Evolutionary conservation across 2,113 vertebrate species (phyloP).

Genomic region (Corynorhinus townsendii): DNA sequence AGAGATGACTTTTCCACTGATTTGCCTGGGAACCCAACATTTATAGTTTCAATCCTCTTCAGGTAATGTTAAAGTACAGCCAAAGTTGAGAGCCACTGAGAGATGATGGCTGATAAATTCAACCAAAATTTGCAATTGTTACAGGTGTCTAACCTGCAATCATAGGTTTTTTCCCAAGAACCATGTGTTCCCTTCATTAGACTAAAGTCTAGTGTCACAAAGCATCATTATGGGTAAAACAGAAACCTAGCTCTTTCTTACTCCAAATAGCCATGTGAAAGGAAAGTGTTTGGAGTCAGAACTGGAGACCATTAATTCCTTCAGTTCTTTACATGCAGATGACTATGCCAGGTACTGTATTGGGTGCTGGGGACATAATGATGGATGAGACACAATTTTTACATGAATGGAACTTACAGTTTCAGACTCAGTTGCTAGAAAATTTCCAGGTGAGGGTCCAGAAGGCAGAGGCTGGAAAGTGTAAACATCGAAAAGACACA

Average conservation of each 20-base stretch:
- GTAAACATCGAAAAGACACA: not conserved
- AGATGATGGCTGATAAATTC: not conserved
- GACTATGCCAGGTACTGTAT: not conserved
- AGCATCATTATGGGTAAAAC: not conserved
- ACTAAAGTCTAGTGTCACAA: not conserved
- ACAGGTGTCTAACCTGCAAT: not conserved
- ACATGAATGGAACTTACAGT: not conserved
- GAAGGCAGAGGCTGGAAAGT: not conserved
- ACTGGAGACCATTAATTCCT: not conserved
- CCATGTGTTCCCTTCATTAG: not conserved
- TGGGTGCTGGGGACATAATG: not conserved
- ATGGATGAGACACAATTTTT: not conserved
- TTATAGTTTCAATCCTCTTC: not conserved
- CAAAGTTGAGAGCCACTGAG: not conserved
- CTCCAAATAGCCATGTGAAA: not conserved
- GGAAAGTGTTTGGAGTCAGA: not conserved
- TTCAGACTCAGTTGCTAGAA: not conserved
- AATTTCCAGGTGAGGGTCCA: not conserved
- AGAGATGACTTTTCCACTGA: not conserved
- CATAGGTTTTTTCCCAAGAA: not conserved
- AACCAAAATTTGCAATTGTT: not conserved
- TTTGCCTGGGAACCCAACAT: not conserved
- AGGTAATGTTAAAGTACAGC: not conserved
- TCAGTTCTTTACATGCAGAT: fast-evolving
- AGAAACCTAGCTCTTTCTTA: not conserved